A percentile compares a stretch with the other conserved stretches of the same genome.
These are phyloP conservation scores for Ophion ellenae DNA, from an alignment of 2,888 invertebrate species.

Conservation along the genomic window DNA sequence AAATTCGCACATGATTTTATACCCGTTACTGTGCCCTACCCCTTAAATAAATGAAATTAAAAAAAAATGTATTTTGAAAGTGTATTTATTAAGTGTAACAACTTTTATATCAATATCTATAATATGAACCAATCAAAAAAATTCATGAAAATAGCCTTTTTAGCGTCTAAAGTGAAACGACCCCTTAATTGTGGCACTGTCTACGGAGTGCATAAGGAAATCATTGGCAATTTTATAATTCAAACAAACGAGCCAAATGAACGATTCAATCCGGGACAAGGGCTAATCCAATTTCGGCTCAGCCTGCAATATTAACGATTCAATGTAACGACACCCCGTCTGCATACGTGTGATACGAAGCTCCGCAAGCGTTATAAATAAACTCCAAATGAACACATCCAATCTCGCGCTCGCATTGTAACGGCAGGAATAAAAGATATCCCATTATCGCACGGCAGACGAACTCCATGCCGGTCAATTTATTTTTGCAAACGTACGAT, in stretches of 20 bases:
- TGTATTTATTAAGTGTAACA: too few species aligned
- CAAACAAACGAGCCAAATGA: constrained; percentile 28
- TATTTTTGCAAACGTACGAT: not conserved
- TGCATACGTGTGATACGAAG: not conserved
- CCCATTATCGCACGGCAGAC: constrained; percentile 42
- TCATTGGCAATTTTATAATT: not conserved
- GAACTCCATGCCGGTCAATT: not conserved
- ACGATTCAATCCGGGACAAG: constrained; percentile 22
- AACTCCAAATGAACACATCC: constrained; percentile 22
- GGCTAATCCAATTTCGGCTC: constrained; percentile 34
- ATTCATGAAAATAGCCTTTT: too few species aligned
- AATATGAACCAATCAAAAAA: not conserved
- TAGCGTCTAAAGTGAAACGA: too few species aligned
- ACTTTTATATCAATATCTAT: too few species aligned
- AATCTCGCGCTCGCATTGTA: not conserved
- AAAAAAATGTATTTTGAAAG: too few species aligned
- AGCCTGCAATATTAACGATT: constrained; percentile 32
- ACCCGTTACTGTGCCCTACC: too few species aligned
- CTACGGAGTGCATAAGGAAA: constrained; percentile 5
- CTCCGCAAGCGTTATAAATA: constrained; percentile 26
- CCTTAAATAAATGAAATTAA: too few species aligned
- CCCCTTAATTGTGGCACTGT: not conserved
- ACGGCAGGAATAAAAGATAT: constrained; percentile 20
- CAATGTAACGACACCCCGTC: not conserved
- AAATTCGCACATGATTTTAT: too few species aligned